Evolutionary conservation across 2,888 invertebrate genomes (phyloP), one percentile per base, ranked within the genome.

Genomic region (Phytoseiulus persimilis): DNA sequence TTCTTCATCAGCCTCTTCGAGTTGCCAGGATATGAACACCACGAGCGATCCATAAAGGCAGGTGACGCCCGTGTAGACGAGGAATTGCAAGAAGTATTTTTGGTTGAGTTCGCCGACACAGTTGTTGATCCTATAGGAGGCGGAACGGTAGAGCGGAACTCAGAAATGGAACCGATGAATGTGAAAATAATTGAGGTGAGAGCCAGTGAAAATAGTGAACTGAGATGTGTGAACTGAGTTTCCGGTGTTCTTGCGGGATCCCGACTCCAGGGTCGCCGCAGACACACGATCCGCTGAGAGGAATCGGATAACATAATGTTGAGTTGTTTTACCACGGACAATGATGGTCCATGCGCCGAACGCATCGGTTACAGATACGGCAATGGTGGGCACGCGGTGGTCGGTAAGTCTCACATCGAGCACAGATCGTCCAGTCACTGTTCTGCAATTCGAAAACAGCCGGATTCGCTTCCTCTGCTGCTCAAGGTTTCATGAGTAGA

Each of bases 81-180:
- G 94, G 94, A 97, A 97, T 92, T 97, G 96, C 91, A 97, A 94
- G 93, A 97, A 97, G 93, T 95, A 97, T 93, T 96, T 97, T 93
- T 97, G 97, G 94, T 97, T 97, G 92, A 95, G 95, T 93, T 97
- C 97, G 87, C 97, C 97, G 6, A 97, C 96, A 93, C 97, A 97
- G 93, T 97, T 97, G 93, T 97, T 97, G 89, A 97, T 96, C 96
- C 95, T 94, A 39, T 3, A 91, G 11, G 9, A 39, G 92, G 92
- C 91, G 89, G 90, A 90, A 89, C 89, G 83, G n/a, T n/a, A n/a
- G n/a, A n/a, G 32, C 23, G 31, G 83, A 32, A 87, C 32, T 39
- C 65, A 89, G 83, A 83, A 46, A 89, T 6, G 31, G n/a, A n/a
- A n/a, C 14, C 89, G 31, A 39, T 3, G 9, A 39, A 39, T 3